These are phyloP conservation scores for Chelonoidis abingdonii DNA, from an alignment of 2,113 vertebrate species.

Conservation along the genomic window DNA sequence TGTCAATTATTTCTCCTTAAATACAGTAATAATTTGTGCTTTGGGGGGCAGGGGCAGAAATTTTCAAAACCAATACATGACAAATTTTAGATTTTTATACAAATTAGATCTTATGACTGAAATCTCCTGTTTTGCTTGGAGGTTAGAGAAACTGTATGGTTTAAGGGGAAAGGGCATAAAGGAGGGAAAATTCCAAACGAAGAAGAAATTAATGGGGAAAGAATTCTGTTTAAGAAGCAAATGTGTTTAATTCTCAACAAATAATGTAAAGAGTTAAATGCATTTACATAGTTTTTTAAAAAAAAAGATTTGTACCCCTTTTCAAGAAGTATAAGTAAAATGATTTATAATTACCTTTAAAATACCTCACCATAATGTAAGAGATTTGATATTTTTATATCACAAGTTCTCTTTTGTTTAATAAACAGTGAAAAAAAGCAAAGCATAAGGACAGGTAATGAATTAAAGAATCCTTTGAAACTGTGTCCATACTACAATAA, in stretches of 20 bases:
- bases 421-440: conserved; percentile 53
- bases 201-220: background rate
- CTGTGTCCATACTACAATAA: background rate
- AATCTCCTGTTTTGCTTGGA: background rate
- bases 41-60: background rate
- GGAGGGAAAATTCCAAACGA: conserved; percentile 12
- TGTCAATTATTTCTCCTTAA: background rate
- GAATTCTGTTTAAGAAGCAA: background rate
- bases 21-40: accelerated
- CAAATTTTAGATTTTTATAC: background rate
- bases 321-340: background rate
- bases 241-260: background rate
- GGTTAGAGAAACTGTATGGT: background rate
- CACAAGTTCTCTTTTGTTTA: conserved; percentile 56
- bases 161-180: background rate
- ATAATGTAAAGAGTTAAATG: background rate
- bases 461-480: conserved; percentile 50
- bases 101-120: background rate
- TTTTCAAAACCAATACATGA: background rate
- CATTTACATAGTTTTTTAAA: background rate
- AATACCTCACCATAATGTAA: conserved; percentile 15
- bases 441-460: conserved; percentile 43
- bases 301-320: background rate
- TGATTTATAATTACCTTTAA: conserved; percentile 34
- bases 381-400: conserved; percentile 41